These are phyloP conservation scores for Esperia sulphurella DNA, from an alignment of 2,888 invertebrate species.

Conservation along the genomic window DNA sequence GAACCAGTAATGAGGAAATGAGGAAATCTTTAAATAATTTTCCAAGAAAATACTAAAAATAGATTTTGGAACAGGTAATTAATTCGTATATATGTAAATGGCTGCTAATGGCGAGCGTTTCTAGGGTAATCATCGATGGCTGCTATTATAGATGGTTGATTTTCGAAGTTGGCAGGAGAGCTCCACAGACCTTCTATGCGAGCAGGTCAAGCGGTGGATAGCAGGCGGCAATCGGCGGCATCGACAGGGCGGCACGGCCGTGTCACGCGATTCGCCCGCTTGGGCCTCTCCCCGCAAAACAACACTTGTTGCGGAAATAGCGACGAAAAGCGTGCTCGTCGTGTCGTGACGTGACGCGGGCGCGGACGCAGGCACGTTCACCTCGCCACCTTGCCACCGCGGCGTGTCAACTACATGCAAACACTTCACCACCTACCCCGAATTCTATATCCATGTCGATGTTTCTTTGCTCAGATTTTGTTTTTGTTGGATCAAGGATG, in stretches of 20 bases:
- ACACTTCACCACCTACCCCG: background rate
- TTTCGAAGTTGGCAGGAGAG: no score
- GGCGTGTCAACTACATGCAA: background rate
- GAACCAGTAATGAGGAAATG: no score
- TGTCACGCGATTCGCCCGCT: constrained; percentile 45
- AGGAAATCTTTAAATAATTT: no score
- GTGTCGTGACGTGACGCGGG: constrained; percentile 30
- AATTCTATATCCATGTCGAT: no score
- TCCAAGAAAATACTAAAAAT: no score
- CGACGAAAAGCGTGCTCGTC: constrained; percentile 59
- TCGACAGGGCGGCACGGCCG: constrained; percentile 18
- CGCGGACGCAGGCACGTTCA: constrained; percentile 44
- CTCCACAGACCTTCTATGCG: background rate
- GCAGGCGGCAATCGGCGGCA: constrained; percentile 6
- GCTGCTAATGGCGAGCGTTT: no score
- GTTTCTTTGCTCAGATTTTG: no score
- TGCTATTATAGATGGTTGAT: no score
- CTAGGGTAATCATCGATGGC: no score
- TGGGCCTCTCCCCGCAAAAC: constrained; percentile 72
- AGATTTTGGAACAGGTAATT: no score
- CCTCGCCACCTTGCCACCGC: constrained; percentile 23
- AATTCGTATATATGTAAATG: no score
- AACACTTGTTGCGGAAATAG: constrained; percentile 77
- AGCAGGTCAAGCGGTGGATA: constrained; percentile 7
- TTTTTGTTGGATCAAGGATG: background rate